These are phyloP conservation scores for Hylia prasina DNA, from an alignment of 2,113 vertebrate species.

Conservation along the genomic window DNA sequence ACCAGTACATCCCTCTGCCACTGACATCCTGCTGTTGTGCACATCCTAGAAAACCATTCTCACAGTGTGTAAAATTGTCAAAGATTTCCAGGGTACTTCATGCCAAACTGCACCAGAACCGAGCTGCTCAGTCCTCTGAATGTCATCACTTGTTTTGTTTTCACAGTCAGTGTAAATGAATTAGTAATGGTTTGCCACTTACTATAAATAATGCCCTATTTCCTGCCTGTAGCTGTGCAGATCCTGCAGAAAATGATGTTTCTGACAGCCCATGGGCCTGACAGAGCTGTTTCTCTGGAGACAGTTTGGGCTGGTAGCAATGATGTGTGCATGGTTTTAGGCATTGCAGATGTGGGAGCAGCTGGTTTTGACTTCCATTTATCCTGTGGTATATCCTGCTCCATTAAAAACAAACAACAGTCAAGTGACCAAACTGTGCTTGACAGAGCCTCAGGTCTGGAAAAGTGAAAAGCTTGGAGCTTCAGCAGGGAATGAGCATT, in stretches of 20 bases:
- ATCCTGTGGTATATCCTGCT: not conserved
- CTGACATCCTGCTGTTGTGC: not conserved
- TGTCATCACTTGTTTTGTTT: slow-evolving; percentile 24
- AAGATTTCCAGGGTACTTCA: slow-evolving; percentile 16
- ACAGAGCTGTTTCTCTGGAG: not conserved
- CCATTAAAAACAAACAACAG: not conserved
- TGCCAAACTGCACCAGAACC: slow-evolving; percentile 43
- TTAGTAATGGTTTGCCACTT: slow-evolving; percentile 56
- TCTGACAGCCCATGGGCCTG: not conserved
- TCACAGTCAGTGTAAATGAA: slow-evolving; percentile 25
- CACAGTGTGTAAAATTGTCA: slow-evolving; percentile 11
- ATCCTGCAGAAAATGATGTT: not conserved
- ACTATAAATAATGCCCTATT: slow-evolving; percentile 63
- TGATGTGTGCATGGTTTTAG: not conserved
- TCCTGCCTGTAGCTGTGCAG: slow-evolving; percentile 13
- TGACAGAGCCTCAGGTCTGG: not conserved
- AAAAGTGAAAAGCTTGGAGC: not conserved
- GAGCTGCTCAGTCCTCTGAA: slow-evolving; percentile 29
- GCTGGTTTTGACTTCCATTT: not conserved
- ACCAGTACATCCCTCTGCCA: not conserved
- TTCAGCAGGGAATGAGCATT: not conserved
- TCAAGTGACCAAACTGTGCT: not conserved
- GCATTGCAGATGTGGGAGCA: not conserved
- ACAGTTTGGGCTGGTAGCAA: not conserved
- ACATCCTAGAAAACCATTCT: not conserved